Evolutionary conservation across 1,140 invertebrate genomes (phyloP), one percentile per base, ranked within the genome.

Genomic region (Heliconius nattereri): DNA sequence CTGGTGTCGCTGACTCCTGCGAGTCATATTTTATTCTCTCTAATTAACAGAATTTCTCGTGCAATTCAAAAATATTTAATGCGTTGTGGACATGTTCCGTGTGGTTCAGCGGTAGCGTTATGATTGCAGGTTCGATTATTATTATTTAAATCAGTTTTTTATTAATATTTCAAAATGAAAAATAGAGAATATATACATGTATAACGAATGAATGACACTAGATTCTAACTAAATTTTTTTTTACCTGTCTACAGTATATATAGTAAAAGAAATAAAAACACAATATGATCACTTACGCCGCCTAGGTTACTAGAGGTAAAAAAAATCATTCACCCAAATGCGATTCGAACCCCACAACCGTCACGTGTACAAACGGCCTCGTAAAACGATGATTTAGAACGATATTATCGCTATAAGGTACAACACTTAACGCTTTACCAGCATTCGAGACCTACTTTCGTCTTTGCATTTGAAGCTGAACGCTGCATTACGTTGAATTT

Each of bases 401-500:
- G 2, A 29, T 66, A 66, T 66, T 29, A 29, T 66, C 20, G 23
- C 26, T 66, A 11, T 26, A 29, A 16, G 23, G 23, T 29, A 29
- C 11, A 66, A 66, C 23, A 66, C 60, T 66, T 66, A 66, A 66
- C 23, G 26, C 60, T 66, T 66, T 32, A n/a, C 49, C 26, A 73
- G 76, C 71, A 71, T 73, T 32, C 81, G 71, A 79, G 81, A 82
- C 81, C 81, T 78, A 82, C 70, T 76, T 82, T 82, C 78, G 76
- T 81, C 80, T 79, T 79, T 82, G 75, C 78, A 79, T 79, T 78
- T 79, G 71, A 78, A 79, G 81, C 74, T 76, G 73, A 76, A 71
- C 81, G 71, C 74, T 40, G 74, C 77, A 78, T 79, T 79, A 79
- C 78, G 74, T 45, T 82, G 81, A 82, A 82, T 79, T 78, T 82